phyloP scores from a whole-genome alignment of 1,140 invertebrate genomes.

The Dendroctonus ponderosae region DNA sequence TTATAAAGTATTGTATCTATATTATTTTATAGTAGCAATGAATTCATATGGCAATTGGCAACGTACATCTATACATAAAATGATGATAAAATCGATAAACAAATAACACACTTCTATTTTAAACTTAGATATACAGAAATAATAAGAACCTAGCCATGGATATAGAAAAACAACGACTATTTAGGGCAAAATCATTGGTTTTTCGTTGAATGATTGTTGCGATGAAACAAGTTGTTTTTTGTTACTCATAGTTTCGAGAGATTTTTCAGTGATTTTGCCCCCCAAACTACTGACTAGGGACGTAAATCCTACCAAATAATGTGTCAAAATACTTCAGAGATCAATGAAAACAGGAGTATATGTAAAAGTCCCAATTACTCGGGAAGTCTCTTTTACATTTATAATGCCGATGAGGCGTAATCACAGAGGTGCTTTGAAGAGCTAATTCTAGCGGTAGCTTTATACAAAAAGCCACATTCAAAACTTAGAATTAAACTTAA shows the following conservation, averaged over 20 bases:
- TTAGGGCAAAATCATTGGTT: too few species aligned
- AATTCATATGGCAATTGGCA: conserved; percentile 33
- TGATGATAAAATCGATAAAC: conserved; percentile 33
- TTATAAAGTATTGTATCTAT: conserved; percentile 1
- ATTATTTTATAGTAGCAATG: conserved; percentile 15
- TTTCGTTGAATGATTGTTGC: too few species aligned
- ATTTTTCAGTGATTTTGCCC: too few species aligned
- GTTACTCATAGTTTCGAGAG: too few species aligned
- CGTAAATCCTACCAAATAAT: conserved; percentile 48
- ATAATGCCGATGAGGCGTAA: conserved; percentile 45
- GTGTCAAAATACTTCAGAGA: conserved; percentile 47
- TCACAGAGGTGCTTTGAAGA: conserved; percentile 53
- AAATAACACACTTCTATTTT: conserved; percentile 44
- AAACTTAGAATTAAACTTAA: conserved; percentile 39
- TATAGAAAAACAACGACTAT: conserved; percentile 44
- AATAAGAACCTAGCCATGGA: conserved; percentile 48
- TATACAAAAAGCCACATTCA: conserved; percentile 23
- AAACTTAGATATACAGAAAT: conserved; percentile 42
- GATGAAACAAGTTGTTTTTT: too few species aligned
- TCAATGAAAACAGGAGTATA: conserved; percentile 50
- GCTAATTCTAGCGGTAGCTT: conserved; percentile 44
- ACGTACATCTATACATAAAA: conserved; percentile 24
- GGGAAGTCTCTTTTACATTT: conserved; percentile 29
- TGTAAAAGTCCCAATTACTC: conserved; percentile 36
- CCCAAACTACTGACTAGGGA: conserved; percentile 48